phyloP scores from a whole-genome alignment of 2,888 invertebrate species.

The Caenorhabditis sp. region DNA sequence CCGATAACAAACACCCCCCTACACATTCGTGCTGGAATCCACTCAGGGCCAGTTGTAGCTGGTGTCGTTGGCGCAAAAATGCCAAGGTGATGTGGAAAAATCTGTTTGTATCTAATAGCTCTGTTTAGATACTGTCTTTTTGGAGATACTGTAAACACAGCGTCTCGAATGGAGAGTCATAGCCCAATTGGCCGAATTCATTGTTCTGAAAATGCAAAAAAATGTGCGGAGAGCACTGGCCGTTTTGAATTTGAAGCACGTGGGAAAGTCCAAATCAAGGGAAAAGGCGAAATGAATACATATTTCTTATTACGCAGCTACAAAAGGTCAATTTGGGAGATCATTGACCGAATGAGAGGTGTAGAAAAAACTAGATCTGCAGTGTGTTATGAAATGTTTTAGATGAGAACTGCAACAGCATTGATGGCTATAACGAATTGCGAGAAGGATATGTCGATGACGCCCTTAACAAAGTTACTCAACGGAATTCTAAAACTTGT shows the following conservation, averaged over 20 bases:
- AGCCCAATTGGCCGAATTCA: slow-evolving; percentile 76
- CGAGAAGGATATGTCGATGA: slow-evolving; percentile 68
- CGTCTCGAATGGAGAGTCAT: slow-evolving; percentile 78
- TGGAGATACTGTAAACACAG: slow-evolving; percentile 79
- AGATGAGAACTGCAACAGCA: slow-evolving; percentile 79
- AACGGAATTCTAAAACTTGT: slow-evolving; percentile 67
- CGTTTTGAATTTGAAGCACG: slow-evolving; percentile 78
- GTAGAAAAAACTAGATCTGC: neutral
- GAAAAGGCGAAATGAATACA: slow-evolving; percentile 80
- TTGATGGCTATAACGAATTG: slow-evolving; percentile 80
- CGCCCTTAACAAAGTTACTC: slow-evolving; percentile 49
- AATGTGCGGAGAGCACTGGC: slow-evolving; percentile 75
- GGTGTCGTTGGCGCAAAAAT: slow-evolving; percentile 80
- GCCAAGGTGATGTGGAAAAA: slow-evolving; percentile 68
- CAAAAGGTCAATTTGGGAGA: slow-evolving; percentile 81
- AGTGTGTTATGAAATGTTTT: slow-evolving; percentile 36
- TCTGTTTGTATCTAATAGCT: neutral
- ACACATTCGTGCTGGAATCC: slow-evolving; percentile 78
- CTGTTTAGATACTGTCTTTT: slow-evolving; percentile 77
- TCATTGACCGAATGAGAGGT: slow-evolving; percentile 76
- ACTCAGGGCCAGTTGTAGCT: slow-evolving; percentile 79
- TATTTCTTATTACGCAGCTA: slow-evolving; percentile 75
- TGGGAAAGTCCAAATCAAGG: slow-evolving; percentile 77
- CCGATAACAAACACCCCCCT: slow-evolving; percentile 73
- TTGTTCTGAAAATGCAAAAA: slow-evolving; percentile 73